A percentile compares a stretch with the other conserved stretches of the same genome.
phyloP scores from a whole-genome alignment of 1,140 invertebrate species.

The Thereuonema tuberculata region DNA sequence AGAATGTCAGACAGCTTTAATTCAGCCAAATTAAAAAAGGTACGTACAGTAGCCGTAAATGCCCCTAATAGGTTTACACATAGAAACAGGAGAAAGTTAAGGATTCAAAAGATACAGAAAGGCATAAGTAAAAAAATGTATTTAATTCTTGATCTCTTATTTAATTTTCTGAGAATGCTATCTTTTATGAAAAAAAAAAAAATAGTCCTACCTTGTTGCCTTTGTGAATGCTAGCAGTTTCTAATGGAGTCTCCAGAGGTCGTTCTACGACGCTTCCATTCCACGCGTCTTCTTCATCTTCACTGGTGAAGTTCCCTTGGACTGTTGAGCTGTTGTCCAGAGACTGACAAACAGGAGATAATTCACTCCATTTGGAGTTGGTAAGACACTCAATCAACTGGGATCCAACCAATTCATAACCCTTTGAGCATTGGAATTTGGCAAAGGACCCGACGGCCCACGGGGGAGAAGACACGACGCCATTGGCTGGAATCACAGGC shows the following conservation, averaged over 20 bases:
- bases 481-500: slow-evolving; percentile 9
- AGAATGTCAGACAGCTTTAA: too few species aligned
- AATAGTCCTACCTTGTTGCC: not conserved
- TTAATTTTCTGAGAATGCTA: too few species aligned
- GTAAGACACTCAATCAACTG: slow-evolving; percentile 15
- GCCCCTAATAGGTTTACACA: too few species aligned
- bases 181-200: not conserved
- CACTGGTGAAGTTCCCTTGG: not conserved
- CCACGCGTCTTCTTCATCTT: not conserved
- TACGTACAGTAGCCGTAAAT: too few species aligned
- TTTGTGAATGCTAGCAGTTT: not conserved
- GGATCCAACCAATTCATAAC: too few species aligned
- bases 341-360: not conserved
- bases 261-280: not conserved
- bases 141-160: too few species aligned
- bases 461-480: slow-evolving; percentile 10
- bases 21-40: too few species aligned
- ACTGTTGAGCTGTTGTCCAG: not conserved
- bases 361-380: slow-evolving; percentile 12
- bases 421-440: slow-evolving; percentile 14
- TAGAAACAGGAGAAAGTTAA: too few species aligned
- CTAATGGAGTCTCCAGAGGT: not conserved
- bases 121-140: too few species aligned
- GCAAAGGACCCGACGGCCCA: slow-evolving; percentile 13
- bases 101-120: too few species aligned